Conservation (phyloP, 2,888 invertebrate species). For the Cephus pygmeus region DNA sequence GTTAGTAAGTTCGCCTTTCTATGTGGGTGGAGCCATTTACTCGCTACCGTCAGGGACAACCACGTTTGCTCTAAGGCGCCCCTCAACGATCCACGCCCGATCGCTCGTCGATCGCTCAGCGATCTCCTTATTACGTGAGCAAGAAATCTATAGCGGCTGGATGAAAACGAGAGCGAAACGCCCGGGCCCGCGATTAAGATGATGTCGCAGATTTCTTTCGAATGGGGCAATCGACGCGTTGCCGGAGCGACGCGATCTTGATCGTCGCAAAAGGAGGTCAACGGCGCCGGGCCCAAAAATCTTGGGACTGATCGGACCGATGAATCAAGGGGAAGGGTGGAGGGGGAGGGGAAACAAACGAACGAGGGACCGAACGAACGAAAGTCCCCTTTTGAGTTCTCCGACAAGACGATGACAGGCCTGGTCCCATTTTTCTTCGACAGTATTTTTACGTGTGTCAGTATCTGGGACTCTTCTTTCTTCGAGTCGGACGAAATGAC, state of each 20-base stretch:
- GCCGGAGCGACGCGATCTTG: constrained; percentile 17
- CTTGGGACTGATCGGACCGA: not conserved
- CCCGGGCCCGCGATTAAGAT: constrained; percentile 14
- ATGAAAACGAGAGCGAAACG: constrained; percentile 16
- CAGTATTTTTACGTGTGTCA: not conserved
- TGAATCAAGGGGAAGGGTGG: not conserved
- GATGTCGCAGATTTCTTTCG: constrained; percentile 26
- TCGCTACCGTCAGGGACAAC: constrained; percentile 46
- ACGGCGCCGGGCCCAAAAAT: constrained; percentile 7
- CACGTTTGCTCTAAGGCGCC: constrained; percentile 32
- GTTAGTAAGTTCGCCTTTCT: constrained; percentile 41
- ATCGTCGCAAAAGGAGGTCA: constrained; percentile 24
- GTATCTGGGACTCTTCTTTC: not conserved
- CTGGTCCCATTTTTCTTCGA: not conserved
- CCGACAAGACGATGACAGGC: not conserved
- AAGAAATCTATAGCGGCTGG: constrained; percentile 2
- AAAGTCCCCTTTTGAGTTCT: not conserved
- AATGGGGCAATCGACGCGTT: constrained; percentile 20
- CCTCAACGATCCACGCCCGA: constrained; percentile 33
- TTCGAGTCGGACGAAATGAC: not conserved
- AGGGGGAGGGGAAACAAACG: not conserved
- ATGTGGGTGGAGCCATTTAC: constrained; percentile 49
- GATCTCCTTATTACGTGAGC: constrained; percentile 11
- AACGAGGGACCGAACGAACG: not conserved
- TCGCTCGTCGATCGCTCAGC: constrained; percentile 17